phyloP scores from a whole-genome alignment of 1,140 invertebrate species.

The Zaprionus vittiger region DNA sequence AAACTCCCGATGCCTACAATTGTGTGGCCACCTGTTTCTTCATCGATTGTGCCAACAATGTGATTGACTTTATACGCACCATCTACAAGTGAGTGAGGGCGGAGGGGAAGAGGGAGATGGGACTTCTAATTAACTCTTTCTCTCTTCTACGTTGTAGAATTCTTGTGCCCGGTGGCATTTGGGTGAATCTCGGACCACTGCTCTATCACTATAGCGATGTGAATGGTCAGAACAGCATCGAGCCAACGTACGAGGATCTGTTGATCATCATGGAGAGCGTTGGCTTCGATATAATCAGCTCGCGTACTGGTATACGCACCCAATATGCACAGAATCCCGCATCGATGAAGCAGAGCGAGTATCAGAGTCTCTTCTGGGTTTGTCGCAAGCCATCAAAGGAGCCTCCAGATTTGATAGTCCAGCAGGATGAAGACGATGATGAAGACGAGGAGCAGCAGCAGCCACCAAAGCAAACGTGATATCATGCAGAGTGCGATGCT shows the following conservation, averaged over 20 bases:
- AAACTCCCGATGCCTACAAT: conserved; percentile 91
- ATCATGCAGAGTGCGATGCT: not conserved
- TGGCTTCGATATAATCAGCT: conserved; percentile 93
- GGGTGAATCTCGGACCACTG: conserved; percentile 96
- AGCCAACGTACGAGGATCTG: conserved; percentile 95
- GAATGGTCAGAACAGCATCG: conserved; percentile 95
- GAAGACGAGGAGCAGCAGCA: not conserved
- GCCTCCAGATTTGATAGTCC: conserved; percentile 62
- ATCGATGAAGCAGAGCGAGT: conserved; percentile 90
- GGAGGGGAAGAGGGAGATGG: not conserved
- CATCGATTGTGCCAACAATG: conserved; percentile 98
- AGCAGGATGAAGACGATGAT: not conserved
- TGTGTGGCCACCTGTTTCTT: conserved; percentile 99
- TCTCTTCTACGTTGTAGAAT: conserved; percentile 85
- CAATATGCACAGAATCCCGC: conserved; percentile 96
- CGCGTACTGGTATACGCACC: conserved; percentile 90
- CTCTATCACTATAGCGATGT: conserved; percentile 97
- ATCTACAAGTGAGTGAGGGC: conserved; percentile 88
- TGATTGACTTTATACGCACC: conserved; percentile 97
- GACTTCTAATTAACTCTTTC: not conserved
- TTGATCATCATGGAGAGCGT: conserved; percentile 92
- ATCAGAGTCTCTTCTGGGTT: conserved; percentile 80
- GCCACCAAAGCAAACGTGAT: conserved; percentile 2
- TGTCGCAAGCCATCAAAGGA: conserved; percentile 72
- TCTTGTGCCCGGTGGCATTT: conserved; percentile 93